These are phyloP conservation scores for Pachyrhynchus sulphureomaculatus DNA, from an alignment of 1,140 invertebrate genomes.

Conservation along the genomic window DNA sequence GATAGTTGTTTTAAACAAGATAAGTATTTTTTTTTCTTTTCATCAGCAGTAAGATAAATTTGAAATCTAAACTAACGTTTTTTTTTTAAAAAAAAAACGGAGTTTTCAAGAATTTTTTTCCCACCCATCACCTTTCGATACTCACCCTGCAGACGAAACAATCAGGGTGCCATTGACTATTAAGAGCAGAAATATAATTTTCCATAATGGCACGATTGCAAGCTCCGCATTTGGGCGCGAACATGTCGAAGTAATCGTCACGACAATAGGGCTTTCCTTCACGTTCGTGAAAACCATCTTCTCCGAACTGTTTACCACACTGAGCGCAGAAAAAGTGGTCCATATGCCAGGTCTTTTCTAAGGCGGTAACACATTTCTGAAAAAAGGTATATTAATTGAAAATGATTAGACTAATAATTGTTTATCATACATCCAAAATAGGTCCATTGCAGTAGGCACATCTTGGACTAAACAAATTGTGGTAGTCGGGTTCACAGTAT, in stretches of 20 bases:
- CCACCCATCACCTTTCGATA: slow-evolving; percentile 37
- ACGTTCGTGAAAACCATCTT: slow-evolving; percentile 93
- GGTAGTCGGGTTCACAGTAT: slow-evolving; percentile 98
- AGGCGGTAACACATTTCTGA: slow-evolving; percentile 97
- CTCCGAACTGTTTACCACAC: slow-evolving; percentile 95
- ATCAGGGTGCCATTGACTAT: slow-evolving; percentile 98
- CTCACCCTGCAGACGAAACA: slow-evolving; percentile 99
- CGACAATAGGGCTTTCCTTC: slow-evolving; percentile 93
- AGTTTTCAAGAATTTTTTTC: too few species aligned
- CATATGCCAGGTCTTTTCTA: slow-evolving; percentile 99
- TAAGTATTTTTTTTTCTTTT: too few species aligned
- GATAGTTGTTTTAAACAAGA: too few species aligned
- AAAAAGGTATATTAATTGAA: slow-evolving; percentile 40
- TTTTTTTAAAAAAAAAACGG: too few species aligned
- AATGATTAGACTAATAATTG: slow-evolving; percentile 24
- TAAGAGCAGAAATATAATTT: slow-evolving; percentile 98
- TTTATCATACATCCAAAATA: slow-evolving; percentile 86
- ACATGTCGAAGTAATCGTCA: slow-evolving; percentile 97
- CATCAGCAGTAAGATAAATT: too few species aligned
- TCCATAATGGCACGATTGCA: slow-evolving; percentile 97
- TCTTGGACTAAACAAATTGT: slow-evolving; percentile 95
- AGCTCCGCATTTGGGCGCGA: slow-evolving; percentile 97
- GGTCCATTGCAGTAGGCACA: slow-evolving; percentile 98
- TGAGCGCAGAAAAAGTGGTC: slow-evolving; percentile 99
- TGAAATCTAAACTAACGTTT: too few species aligned